Percentiles rank a stretch among this genome's conserved stretches.
phyloP scores from a whole-genome alignment of 2,888 invertebrate species.

The Acleris laterana region DNA sequence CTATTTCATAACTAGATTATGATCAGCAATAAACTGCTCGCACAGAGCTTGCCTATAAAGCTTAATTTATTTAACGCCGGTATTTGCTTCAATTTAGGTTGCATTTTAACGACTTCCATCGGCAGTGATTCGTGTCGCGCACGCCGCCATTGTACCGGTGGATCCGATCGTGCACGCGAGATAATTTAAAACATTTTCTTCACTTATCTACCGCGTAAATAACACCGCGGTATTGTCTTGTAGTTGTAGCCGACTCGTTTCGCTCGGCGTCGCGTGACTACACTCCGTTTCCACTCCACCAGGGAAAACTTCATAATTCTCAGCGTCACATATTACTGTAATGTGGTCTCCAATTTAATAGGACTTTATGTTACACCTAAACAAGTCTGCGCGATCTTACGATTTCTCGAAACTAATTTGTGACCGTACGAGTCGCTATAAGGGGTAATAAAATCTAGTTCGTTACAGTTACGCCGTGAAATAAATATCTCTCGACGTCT shows the following conservation, averaged over 20 bases:
- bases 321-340: constrained; percentile 51
- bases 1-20: constrained; percentile 31
- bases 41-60: constrained; percentile 27
- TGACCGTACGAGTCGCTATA: constrained; percentile 43
- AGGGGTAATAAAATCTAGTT: constrained; percentile 54
- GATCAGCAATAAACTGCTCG: constrained; percentile 31
- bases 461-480: constrained; percentile 45
- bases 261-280: constrained; percentile 70
- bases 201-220: constrained; percentile 71
- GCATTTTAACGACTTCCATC: constrained; percentile 36
- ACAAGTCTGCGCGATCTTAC: constrained; percentile 39
- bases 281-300: constrained; percentile 57
- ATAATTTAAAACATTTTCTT: constrained; percentile 70
- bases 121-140: constrained; percentile 37
- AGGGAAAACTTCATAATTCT: constrained; percentile 70
- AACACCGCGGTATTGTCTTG: constrained; percentile 68
- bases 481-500: constrained; percentile 41
- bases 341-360: constrained; percentile 49
- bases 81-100: constrained; percentile 40
- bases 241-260: constrained; percentile 57
- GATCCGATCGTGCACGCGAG: constrained; percentile 56
- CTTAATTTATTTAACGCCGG: constrained; percentile 36
- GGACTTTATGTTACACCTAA: constrained; percentile 34
- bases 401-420: constrained; percentile 49
- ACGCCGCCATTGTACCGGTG: constrained; percentile 42